Evolutionary conservation across 2,113 vertebrate genomes (phyloP).

Genomic region (Propithecus coquereli): DNA sequence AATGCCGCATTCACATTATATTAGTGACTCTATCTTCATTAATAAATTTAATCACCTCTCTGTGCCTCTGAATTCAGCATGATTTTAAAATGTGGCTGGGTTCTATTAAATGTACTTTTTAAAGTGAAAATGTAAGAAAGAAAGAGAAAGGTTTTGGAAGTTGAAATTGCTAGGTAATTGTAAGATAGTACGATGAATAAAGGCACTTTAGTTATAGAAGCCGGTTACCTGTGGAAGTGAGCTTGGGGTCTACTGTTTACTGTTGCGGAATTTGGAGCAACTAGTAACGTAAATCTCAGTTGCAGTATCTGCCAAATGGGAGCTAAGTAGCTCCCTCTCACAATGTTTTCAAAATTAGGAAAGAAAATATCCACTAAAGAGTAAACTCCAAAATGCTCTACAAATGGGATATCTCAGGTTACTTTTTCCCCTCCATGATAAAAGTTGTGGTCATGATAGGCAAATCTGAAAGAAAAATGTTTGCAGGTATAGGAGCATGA

Average conservation of each 20-base stretch:
- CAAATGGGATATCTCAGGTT: neutral
- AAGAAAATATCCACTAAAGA: neutral
- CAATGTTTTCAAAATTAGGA: neutral
- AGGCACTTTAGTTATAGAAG: neutral
- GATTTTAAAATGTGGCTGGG: neutral
- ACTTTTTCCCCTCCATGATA: neutral
- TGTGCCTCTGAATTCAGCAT: neutral
- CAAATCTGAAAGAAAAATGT: neutral
- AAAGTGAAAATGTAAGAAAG: neutral
- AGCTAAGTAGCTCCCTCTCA: too few relatives aligned
- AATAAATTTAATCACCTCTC: neutral
- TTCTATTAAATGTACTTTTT: neutral
- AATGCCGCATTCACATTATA: neutral
- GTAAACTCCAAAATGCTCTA: neutral
- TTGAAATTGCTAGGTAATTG: neutral
- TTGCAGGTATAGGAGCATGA: neutral
- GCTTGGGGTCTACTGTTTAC: neutral
- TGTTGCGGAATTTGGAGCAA: neutral
- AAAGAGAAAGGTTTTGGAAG: neutral
- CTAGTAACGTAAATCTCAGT: neutral
- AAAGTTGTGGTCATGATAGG: neutral
- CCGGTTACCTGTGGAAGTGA: too few relatives aligned
- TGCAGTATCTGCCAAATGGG: neutral
- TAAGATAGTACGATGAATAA: neutral
- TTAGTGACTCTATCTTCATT: neutral